phyloP scores from a whole-genome alignment of 2,888 invertebrate genomes.

The Dryobotodes eremita region DNA sequence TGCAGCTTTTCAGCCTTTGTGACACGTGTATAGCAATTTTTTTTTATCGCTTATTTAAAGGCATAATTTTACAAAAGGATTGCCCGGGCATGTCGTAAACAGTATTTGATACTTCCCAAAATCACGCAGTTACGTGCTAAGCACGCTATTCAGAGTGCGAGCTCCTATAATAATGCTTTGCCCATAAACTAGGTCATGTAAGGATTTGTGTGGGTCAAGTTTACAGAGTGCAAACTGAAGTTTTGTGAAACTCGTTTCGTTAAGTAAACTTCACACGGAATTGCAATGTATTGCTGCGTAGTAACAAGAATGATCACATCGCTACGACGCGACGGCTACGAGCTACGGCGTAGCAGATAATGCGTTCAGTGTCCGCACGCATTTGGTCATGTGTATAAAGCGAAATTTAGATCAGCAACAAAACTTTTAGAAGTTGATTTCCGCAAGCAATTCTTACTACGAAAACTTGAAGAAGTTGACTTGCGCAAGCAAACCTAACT shows the following conservation, averaged over 20 bases:
- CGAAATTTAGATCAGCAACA: not conserved
- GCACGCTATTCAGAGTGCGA: not conserved
- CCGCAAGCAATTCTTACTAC: no score
- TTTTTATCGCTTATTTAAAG: not conserved
- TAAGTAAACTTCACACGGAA: constrained; percentile 9
- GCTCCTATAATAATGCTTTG: constrained; percentile 10
- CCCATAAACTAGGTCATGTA: constrained; percentile 1
- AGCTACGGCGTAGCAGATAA: constrained; percentile 14
- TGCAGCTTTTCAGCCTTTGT: not conserved
- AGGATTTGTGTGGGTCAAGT: constrained; percentile 21
- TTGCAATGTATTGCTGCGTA: constrained; percentile 9
- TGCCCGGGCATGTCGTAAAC: not conserved
- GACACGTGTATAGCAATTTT: not conserved
- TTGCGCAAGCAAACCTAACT: not conserved
- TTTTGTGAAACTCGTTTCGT: constrained; percentile 12
- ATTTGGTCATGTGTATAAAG: not conserved
- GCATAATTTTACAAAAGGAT: not conserved
- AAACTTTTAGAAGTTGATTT: not conserved
- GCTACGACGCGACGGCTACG: not conserved
- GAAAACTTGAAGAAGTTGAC: not conserved
- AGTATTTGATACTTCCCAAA: not conserved
- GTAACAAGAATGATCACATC: not conserved
- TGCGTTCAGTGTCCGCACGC: not conserved
- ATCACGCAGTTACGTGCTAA: not conserved
- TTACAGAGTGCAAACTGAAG: constrained; percentile 16